Evolutionary conservation across 2,113 vertebrate genomes (phyloP).

Genomic region (Tragelaphus imberbis): DNA sequence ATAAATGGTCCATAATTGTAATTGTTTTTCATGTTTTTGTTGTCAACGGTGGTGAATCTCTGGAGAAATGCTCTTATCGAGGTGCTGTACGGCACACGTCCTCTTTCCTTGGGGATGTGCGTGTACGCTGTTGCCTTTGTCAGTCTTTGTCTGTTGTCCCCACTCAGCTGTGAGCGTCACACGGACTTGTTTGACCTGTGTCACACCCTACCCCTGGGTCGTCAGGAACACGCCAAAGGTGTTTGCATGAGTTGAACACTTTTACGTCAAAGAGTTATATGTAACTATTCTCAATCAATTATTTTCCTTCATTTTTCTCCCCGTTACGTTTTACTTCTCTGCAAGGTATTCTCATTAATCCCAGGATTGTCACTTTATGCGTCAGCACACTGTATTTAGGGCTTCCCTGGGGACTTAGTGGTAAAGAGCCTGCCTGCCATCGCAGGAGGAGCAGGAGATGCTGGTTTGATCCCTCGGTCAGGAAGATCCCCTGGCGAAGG

Average conservation of each 20-base stretch:
- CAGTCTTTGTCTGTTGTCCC: background rate
- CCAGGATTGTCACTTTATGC: background rate
- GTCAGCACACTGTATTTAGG: background rate
- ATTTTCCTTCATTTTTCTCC: background rate
- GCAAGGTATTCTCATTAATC: background rate
- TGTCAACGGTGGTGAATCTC: background rate
- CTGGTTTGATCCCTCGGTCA: background rate
- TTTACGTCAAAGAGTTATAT: background rate
- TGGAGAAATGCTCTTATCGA: background rate
- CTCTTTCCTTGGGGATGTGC: background rate
- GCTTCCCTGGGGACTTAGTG: background rate
- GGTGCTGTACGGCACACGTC: accelerated
- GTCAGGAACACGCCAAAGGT: background rate
- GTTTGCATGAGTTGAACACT: background rate
- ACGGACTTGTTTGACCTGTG: accelerated
- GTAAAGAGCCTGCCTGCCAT: background rate
- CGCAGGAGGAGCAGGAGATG: background rate
- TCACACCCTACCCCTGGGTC: background rate
- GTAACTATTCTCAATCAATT: background rate
- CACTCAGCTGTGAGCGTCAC: background rate
- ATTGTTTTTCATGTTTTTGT: background rate
- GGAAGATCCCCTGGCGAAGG: background rate
- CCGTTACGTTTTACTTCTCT: background rate
- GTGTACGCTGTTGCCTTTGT: background rate
- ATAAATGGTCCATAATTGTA: background rate